Evolutionary conservation across 2,797 vertebrate species (phyloP).

Genomic region (Pseudochromis fuscus): DNA sequence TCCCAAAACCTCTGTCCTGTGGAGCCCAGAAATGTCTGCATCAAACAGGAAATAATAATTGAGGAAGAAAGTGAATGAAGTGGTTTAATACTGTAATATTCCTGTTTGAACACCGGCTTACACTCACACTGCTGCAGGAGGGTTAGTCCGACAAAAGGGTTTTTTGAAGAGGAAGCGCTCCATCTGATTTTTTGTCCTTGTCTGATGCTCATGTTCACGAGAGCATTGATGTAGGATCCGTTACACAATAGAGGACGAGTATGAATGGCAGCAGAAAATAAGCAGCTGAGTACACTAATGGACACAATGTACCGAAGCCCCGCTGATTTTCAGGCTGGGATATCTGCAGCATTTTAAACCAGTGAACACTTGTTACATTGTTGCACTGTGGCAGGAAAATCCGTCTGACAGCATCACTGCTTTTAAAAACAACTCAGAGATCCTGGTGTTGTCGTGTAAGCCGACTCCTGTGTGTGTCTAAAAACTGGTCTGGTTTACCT

Average conservation of each 20-base stretch:
- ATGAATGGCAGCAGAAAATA: background rate
- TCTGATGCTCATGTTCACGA: conserved; percentile 3
- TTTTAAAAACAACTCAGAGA: conserved; percentile 37
- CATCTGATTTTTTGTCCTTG: conserved; percentile 10
- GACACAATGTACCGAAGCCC: background rate
- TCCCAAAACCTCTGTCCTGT: conserved; percentile 1
- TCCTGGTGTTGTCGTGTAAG: no score
- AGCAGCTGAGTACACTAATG: conserved; percentile 12
- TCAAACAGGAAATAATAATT: background rate
- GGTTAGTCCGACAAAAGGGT: conserved; percentile 10
- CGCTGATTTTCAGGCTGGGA: background rate
- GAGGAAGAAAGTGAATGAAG: background rate
- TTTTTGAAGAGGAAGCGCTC: conserved; percentile 6
- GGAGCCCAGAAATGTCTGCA: background rate
- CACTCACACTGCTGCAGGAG: background rate
- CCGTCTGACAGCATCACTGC: background rate
- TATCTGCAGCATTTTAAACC: conserved; percentile 20
- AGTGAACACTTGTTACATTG: conserved; percentile 9
- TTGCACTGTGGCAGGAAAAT: background rate
- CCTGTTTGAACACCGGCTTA: background rate
- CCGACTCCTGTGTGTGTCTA: background rate
- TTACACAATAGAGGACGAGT: conserved; percentile 8
- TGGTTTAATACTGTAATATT: background rate
- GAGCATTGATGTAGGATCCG: background rate
- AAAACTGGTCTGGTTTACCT: conserved; percentile 34